These are phyloP conservation scores for Drosophila persimilis DNA, from an alignment of 1,140 invertebrate genomes.

Conservation along the genomic window DNA sequence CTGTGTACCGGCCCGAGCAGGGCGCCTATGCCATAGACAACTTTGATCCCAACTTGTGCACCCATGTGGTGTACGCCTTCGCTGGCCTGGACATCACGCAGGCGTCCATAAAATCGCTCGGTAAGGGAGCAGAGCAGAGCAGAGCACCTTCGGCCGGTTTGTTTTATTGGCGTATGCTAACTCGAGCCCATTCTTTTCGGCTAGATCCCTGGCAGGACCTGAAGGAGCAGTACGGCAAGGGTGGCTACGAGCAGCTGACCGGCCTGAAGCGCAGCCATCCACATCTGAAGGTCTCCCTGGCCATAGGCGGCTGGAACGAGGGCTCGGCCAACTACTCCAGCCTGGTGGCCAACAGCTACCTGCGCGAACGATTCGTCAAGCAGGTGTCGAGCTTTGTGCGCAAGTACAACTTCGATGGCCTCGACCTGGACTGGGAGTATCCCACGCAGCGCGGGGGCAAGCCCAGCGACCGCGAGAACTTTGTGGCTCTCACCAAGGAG, in stretches of 20 bases:
- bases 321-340: slow-evolving; percentile 91
- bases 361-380: slow-evolving; percentile 85
- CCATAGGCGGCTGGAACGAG: slow-evolving; percentile 95
- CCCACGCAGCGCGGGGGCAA: slow-evolving; percentile 89
- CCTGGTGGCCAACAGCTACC: slow-evolving; percentile 86
- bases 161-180: slow-evolving; percentile 37
- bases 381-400: slow-evolving; percentile 74
- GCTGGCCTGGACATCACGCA: slow-evolving; percentile 88
- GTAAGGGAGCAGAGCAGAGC: slow-evolving; percentile 71
- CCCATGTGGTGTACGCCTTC: slow-evolving; percentile 94
- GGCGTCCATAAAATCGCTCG: slow-evolving; percentile 87
- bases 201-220: slow-evolving; percentile 90
- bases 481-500: slow-evolving; percentile 89
- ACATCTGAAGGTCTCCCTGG: slow-evolving; percentile 88
- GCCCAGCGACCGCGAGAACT: slow-evolving; percentile 90
- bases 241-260: slow-evolving; percentile 88
- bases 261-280: slow-evolving; percentile 88
- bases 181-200: slow-evolving; percentile 9
- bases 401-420: slow-evolving; percentile 89
- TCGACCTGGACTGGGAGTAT: slow-evolving; percentile 93
- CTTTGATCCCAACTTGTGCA: slow-evolving; percentile 91
- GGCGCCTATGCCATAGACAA: slow-evolving; percentile 88
- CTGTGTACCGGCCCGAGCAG: slow-evolving; percentile 87
- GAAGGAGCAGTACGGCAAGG: slow-evolving; percentile 89
- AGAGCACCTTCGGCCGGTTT: background rate